Evolutionary conservation across 2,888 invertebrate genomes (phyloP).

Genomic region (Polydrusus tereticollis): DNA sequence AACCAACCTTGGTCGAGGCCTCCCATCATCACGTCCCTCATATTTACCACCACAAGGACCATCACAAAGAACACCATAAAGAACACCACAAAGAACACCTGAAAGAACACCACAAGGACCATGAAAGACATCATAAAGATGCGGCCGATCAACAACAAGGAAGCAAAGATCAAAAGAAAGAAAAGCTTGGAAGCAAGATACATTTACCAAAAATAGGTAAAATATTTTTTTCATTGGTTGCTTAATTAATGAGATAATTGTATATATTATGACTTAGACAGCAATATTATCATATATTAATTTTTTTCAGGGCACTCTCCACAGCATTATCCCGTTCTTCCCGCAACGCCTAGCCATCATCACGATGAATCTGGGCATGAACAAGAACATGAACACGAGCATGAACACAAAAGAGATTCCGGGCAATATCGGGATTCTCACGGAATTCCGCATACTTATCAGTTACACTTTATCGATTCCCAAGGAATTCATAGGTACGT

Average conservation of each 20-base stretch:
- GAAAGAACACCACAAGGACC: slow-evolving; percentile 49
- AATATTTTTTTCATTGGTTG: not conserved
- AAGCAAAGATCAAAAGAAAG: slow-evolving; percentile 52
- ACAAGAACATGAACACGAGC: slow-evolving; percentile 46
- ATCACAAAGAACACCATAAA: slow-evolving; percentile 64
- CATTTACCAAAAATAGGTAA: slow-evolving; percentile 36
- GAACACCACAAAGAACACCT: slow-evolving; percentile 54
- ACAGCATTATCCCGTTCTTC: slow-evolving; percentile 62
- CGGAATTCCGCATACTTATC: slow-evolving; percentile 63
- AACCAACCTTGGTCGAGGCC: slow-evolving; percentile 72
- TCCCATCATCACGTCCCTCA: slow-evolving; percentile 71
- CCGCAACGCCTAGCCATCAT: slow-evolving; percentile 55
- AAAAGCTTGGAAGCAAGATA: slow-evolving; percentile 48
- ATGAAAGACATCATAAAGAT: slow-evolving; percentile 55
- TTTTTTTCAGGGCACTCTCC: slow-evolving; percentile 32
- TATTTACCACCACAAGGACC: slow-evolving; percentile 66
- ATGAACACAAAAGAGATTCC: slow-evolving; percentile 57
- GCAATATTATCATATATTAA: not conserved
- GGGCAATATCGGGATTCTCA: slow-evolving; percentile 64
- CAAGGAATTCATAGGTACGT: slow-evolving; percentile 60
- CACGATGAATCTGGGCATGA: slow-evolving; percentile 54
- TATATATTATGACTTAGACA: no score
- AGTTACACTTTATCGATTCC: slow-evolving; percentile 65
- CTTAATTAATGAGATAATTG: no score
- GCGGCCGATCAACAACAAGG: slow-evolving; percentile 47